Evolutionary conservation across 2,113 vertebrate species (phyloP).

Genomic region (Platycercus adscitus): DNA sequence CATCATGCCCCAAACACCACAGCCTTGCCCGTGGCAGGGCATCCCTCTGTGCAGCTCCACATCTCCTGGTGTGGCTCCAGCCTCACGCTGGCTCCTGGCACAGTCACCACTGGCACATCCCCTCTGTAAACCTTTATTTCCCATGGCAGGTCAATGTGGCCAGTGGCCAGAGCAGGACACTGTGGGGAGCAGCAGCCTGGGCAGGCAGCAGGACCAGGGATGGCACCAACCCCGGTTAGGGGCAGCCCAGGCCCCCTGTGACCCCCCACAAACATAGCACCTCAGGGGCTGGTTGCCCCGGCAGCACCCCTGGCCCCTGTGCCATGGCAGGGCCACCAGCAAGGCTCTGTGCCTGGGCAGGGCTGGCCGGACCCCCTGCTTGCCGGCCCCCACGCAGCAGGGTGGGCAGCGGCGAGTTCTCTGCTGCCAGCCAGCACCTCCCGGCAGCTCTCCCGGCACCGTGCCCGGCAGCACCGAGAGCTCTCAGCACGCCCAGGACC

Average conservation of each 20-base stretch:
- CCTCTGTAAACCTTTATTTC: slow-evolving; percentile 47
- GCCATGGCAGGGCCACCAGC: background rate
- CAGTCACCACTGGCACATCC: background rate
- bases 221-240: background rate
- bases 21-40: rapidly evolving
- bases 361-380: background rate
- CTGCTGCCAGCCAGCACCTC: background rate
- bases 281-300: background rate
- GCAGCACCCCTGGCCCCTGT: background rate
- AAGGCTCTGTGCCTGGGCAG: rapidly evolving
- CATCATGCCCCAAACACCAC: background rate
- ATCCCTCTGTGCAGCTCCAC: too few relatives aligned
- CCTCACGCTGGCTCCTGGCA: rapidly evolving
- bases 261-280: background rate
- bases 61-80: background rate
- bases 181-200: background rate
- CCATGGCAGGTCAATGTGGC: background rate
- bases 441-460: background rate
- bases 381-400: background rate
- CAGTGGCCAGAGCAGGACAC: background rate
- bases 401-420: background rate
- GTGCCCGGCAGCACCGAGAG: background rate
- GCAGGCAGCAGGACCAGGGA: background rate
- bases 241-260: background rate
- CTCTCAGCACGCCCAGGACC: background rate